Percentiles rank a stretch among this genome's conserved stretches.
Conservation (phyloP, 2,888 invertebrate genomes). For the Drosophila merina region DNA sequence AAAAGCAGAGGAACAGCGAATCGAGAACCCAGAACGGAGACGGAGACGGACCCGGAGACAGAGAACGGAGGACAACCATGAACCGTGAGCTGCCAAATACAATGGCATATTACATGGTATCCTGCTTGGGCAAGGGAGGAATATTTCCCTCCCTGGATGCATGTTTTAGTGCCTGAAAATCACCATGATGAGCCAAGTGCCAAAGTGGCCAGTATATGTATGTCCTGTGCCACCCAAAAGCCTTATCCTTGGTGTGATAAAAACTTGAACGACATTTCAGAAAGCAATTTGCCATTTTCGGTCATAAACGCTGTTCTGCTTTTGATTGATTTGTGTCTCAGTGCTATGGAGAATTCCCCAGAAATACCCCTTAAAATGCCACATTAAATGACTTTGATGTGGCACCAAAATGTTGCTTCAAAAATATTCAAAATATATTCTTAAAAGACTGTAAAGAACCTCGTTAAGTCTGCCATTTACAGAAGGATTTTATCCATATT, state of each 20-base stretch:
- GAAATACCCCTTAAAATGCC: slow-evolving; percentile 45
- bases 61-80: slow-evolving; percentile 22
- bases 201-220: slow-evolving; percentile 41
- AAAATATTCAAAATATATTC: neutral
- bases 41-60: neutral
- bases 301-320: slow-evolving; percentile 67
- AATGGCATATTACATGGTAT: slow-evolving; percentile 66
- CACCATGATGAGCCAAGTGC: slow-evolving; percentile 67
- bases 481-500: no score
- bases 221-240: neutral
- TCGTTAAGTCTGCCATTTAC: neutral
- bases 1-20: slow-evolving; percentile 4
- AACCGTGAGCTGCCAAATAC: slow-evolving; percentile 45
- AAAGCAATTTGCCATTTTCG: slow-evolving; percentile 74
- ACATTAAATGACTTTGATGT: slow-evolving; percentile 46
- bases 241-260: slow-evolving; percentile 30
- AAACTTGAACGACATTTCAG: slow-evolving; percentile 55
- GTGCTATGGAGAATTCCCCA: slow-evolving; percentile 3
- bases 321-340: slow-evolving; percentile 71
- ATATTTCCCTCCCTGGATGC: slow-evolving; percentile 53
- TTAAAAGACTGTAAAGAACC: neutral
- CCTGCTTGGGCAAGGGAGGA: slow-evolving; percentile 39
- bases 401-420: neutral
- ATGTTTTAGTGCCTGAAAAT: slow-evolving; percentile 70
- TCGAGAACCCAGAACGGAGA: neutral